phyloP scores from a whole-genome alignment of 2,797 vertebrate genomes.

The Eulemur albifrons region DNA sequence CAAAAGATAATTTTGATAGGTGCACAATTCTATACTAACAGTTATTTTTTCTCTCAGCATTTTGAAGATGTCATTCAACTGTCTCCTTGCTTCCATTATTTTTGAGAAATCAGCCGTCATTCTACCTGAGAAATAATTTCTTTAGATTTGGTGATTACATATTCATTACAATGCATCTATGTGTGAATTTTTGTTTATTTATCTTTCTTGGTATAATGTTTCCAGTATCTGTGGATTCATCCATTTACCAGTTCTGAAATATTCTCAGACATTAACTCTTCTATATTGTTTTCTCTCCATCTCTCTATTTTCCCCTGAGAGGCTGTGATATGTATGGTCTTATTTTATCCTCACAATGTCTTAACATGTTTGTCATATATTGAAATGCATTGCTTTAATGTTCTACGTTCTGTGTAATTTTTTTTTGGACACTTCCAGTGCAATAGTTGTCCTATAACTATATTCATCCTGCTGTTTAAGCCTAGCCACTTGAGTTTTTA shows the following conservation, averaged over 20 bases:
- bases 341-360: background rate
- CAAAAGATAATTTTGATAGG: background rate
- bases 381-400: background rate
- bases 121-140: background rate
- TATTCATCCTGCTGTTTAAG: background rate
- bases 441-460: background rate
- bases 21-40: background rate
- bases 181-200: background rate
- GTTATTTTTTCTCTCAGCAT: background rate
- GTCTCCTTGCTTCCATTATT: background rate
- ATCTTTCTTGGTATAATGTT: background rate
- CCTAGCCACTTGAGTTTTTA: background rate
- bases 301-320: background rate
- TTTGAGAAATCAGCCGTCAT: background rate
- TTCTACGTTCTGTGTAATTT: background rate
- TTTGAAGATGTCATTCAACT: background rate
- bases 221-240: background rate
- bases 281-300: background rate
- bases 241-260: background rate
- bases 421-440: background rate
- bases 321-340: background rate
- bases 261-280: background rate
- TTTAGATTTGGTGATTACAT: background rate
- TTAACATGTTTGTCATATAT: too few relatives aligned
- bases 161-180: background rate